Evolutionary conservation across 2,113 vertebrate genomes (phyloP).

Genomic region (Grammomys dolichurus): DNA sequence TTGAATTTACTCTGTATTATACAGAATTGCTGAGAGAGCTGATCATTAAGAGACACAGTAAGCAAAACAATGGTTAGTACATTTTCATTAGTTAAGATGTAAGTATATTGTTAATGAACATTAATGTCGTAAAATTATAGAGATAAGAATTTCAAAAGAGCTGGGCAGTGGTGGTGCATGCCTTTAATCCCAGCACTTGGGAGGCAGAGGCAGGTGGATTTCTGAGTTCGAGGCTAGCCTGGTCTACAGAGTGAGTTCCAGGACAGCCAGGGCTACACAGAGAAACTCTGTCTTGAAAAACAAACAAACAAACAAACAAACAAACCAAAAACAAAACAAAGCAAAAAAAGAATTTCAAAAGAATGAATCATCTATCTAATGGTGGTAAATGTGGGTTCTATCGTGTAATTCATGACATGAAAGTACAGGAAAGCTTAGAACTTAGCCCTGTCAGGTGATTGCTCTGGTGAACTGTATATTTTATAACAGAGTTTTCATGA

Average conservation of each 20-base stretch:
- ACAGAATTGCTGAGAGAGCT: neutral
- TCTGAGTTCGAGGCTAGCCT: too few relatives aligned
- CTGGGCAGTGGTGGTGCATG: too few relatives aligned
- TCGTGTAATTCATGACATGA: neutral
- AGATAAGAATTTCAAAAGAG: neutral
- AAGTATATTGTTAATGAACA: neutral
- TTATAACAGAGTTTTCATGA: neutral
- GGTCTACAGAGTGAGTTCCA: too few relatives aligned
- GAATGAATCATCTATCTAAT: neutral
- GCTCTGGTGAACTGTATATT: neutral
- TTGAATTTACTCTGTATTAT: neutral
- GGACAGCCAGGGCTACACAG: too few relatives aligned
- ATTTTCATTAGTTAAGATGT: neutral
- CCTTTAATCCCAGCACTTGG: too few relatives aligned
- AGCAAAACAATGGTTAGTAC: neutral
- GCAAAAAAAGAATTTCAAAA: neutral
- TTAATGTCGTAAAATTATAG: neutral
- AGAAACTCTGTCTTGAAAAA: too few relatives aligned
- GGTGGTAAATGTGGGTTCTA: neutral
- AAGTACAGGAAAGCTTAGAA: neutral
- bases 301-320: too few relatives aligned
- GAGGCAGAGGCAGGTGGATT: too few relatives aligned
- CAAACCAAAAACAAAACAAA: too few relatives aligned
- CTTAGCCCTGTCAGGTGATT: neutral
- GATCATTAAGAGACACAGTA: neutral